phyloP scores from a whole-genome alignment of 2,113 vertebrate genomes.

The Raphicerus campestris region DNA sequence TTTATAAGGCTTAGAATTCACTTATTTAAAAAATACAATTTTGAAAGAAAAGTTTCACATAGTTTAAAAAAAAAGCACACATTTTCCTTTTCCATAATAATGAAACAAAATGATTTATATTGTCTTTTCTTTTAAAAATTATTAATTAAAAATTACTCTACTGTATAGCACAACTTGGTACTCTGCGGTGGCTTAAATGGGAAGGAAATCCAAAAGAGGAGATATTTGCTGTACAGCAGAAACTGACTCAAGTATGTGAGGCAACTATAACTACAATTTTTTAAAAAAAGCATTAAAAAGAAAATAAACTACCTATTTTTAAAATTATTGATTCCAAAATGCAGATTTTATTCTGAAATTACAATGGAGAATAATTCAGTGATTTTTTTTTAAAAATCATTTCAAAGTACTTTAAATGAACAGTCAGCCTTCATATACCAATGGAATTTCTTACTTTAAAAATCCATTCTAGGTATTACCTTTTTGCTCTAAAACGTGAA shows the following conservation, averaged over 20 bases:
- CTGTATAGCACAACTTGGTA: neutral
- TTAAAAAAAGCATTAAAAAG: neutral
- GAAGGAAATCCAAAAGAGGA: neutral
- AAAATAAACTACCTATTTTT: neutral
- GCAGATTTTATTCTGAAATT: constrained; percentile 16
- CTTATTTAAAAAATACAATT: constrained; percentile 49
- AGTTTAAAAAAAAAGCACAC: neutral
- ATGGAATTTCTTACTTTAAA: constrained; percentile 18
- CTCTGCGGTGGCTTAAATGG: neutral
- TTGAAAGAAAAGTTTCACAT: constrained; percentile 22
- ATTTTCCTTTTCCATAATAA: constrained; percentile 28
- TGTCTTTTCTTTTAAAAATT: constrained; percentile 14
- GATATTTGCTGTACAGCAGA: neutral
- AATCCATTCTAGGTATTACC: neutral
- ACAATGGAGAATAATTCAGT: neutral
- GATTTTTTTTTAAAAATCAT: neutral
- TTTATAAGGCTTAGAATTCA: constrained; percentile 45
- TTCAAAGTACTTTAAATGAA: constrained; percentile 50
- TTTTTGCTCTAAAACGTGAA: constrained; percentile 29
- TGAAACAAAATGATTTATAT: neutral
- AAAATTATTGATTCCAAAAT: constrained; percentile 7
- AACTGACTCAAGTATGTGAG: neutral
- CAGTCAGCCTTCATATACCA: neutral
- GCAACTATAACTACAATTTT: neutral
- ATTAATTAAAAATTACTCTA: neutral